Evolutionary conservation across 2,797 vertebrate genomes (phyloP).

Genomic region (Kryptolebias ocellatus): DNA sequence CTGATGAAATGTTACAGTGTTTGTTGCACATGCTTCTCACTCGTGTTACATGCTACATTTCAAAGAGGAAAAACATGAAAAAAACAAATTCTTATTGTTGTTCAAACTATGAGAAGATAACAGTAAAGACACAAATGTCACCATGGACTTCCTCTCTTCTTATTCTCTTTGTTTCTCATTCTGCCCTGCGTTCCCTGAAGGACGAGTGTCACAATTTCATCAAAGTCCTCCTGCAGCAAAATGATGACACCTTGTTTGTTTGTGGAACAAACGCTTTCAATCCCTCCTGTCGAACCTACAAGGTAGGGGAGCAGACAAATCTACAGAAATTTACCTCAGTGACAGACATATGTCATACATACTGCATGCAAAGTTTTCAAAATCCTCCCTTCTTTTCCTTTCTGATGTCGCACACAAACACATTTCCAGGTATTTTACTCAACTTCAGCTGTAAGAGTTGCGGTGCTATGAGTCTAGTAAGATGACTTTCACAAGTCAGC

Average conservation of each 20-base stretch:
- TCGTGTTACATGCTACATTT: constrained; percentile 21
- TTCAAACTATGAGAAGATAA: constrained; percentile 29
- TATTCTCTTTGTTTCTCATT: constrained; percentile 7
- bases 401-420: constrained; percentile 9
- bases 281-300: constrained; percentile 95
- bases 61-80: constrained; percentile 32
- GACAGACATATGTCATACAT: constrained; percentile 11
- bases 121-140: constrained; percentile 42
- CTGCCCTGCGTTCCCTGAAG: constrained; percentile 74
- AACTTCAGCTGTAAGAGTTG: constrained; percentile 14
- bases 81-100: constrained; percentile 18
- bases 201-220: constrained; percentile 99
- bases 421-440: neutral
- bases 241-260: constrained; percentile 92
- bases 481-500: constrained; percentile 70
- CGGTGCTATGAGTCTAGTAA: constrained; percentile 46
- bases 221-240: constrained; percentile 96
- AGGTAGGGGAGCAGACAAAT: constrained; percentile 75
- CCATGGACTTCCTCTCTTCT: constrained; percentile 33
- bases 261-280: constrained; percentile 99
- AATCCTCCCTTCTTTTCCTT: constrained; percentile 1
- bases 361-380: constrained; percentile 2
- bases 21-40: constrained; percentile 16
- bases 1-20: constrained; percentile 22
- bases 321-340: constrained; percentile 5